Conservation (phyloP, 2,113 vertebrate genomes). For the Ancistrus triradiatus region DNA sequence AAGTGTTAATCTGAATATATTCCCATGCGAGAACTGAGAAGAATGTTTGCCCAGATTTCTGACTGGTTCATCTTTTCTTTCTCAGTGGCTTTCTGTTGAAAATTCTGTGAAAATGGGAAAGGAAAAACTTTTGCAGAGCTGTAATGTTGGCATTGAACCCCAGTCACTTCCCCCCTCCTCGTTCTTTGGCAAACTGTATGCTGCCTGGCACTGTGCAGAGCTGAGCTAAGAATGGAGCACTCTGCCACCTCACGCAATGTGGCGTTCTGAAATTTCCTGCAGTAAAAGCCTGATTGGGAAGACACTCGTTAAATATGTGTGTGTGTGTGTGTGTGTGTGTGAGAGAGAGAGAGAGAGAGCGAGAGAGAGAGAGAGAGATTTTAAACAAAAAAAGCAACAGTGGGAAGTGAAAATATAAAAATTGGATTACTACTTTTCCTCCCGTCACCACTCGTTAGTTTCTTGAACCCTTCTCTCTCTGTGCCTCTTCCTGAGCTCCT, state of each 20-base stretch:
- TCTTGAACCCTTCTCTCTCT: conserved; percentile 25
- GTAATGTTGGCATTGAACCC: conserved; percentile 43
- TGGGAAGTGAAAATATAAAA: not conserved
- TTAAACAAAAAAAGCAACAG: not conserved
- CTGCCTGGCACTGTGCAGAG: conserved; percentile 59
- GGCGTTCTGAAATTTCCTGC: conserved; percentile 75
- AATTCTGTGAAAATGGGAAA: conserved; percentile 36
- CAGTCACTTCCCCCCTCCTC: conserved; percentile 39
- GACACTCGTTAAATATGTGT: conserved; percentile 63
- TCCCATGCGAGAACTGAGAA: conserved; percentile 14
- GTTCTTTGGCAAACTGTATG: conserved; percentile 57
- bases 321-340: conserved; percentile 15
- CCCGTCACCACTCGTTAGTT: conserved; percentile 51
- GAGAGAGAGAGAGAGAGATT: not conserved
- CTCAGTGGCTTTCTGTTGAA: not conserved
- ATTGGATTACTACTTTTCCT: conserved; percentile 36
- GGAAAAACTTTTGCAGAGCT: conserved; percentile 31
- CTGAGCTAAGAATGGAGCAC: conserved; percentile 71
- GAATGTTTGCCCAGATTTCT: conserved; percentile 4
- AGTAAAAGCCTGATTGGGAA: conserved; percentile 74
- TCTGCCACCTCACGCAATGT: conserved; percentile 71
- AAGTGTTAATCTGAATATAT: conserved; percentile 4
- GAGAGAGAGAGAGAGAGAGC: not conserved
- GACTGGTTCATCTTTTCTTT: conserved; percentile 38
- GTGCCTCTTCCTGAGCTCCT: conserved; percentile 3